phyloP scores from a whole-genome alignment of 2,797 vertebrate genomes.

The Urophycis tenuis region DNA sequence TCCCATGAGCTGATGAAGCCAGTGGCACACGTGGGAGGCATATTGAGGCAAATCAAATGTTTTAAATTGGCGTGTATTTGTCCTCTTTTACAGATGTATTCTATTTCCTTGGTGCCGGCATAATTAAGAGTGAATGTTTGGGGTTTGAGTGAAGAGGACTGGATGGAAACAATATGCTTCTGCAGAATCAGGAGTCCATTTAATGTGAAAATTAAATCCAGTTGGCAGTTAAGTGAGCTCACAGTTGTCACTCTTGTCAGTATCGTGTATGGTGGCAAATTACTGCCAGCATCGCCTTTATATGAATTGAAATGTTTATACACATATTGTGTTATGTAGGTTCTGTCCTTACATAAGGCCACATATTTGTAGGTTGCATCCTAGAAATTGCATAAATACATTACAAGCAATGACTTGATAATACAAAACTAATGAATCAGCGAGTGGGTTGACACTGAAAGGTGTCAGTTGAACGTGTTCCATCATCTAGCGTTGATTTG shows the following conservation, averaged over 20 bases:
- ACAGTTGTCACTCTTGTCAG: constrained; percentile 42
- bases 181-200: constrained; percentile 55
- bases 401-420: neutral
- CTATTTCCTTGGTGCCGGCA: constrained; percentile 1
- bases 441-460: neutral
- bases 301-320: neutral
- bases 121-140: constrained; percentile 48
- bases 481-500: neutral
- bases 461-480: neutral
- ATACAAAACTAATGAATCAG: neutral
- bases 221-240: constrained; percentile 56
- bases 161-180: neutral
- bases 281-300: too few species aligned
- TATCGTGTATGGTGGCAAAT: constrained; percentile 6
- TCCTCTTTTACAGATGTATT: neutral
- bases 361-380: neutral
- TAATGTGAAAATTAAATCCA: constrained; percentile 61
- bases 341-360: neutral
- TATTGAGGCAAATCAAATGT: neutral
- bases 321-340: neutral
- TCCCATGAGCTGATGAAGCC: neutral
- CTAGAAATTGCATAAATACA: neutral
- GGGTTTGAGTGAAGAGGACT: constrained; percentile 3
- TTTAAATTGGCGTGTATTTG: neutral
- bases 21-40: neutral